These are phyloP conservation scores for Agraylea sexmaculata DNA, from an alignment of 1,140 invertebrate genomes.

Conservation along the genomic window DNA sequence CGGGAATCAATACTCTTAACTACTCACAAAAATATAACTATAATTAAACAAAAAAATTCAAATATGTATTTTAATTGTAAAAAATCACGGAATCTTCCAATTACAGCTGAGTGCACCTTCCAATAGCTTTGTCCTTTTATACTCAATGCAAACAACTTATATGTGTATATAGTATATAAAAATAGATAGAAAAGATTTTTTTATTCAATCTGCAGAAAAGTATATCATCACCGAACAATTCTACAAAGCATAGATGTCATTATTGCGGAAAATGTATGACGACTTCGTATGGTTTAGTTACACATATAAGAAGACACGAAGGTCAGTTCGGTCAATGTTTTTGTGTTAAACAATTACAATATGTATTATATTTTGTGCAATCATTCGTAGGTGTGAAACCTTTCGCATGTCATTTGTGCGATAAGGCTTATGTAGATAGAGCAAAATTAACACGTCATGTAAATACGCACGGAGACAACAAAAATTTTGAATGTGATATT, in stretches of 20 bases:
- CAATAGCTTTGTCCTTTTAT: too few species aligned
- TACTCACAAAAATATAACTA: too few species aligned
- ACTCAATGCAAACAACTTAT: too few species aligned
- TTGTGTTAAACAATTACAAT: not conserved
- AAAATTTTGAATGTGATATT: conserved; percentile 19
- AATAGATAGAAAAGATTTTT: conserved; percentile 13
- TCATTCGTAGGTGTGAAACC: conserved; percentile 18
- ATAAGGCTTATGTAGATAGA: conserved; percentile 21
- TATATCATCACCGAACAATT: too few species aligned
- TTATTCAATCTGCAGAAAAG: too few species aligned
- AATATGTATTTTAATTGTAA: conserved; percentile 10
- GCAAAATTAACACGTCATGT: conserved; percentile 19
- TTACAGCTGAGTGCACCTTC: too few species aligned
- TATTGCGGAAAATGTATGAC: conserved; percentile 21
- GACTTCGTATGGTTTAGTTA: conserved; percentile 19
- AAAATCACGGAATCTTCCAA: too few species aligned
- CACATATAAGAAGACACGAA: conserved; percentile 21
- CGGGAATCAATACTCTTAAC: too few species aligned
- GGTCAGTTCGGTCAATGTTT: conserved; percentile 7
- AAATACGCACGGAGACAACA: conserved; percentile 16
- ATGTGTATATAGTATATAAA: not conserved
- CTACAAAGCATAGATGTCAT: conserved; percentile 21
- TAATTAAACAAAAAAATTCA: too few species aligned
- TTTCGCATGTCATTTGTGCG: conserved; percentile 19
- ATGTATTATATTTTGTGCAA: not conserved